Base-by-base conservation (phyloP, 2,888 invertebrate genomes). In the Hedychridium roseum region DNA sequence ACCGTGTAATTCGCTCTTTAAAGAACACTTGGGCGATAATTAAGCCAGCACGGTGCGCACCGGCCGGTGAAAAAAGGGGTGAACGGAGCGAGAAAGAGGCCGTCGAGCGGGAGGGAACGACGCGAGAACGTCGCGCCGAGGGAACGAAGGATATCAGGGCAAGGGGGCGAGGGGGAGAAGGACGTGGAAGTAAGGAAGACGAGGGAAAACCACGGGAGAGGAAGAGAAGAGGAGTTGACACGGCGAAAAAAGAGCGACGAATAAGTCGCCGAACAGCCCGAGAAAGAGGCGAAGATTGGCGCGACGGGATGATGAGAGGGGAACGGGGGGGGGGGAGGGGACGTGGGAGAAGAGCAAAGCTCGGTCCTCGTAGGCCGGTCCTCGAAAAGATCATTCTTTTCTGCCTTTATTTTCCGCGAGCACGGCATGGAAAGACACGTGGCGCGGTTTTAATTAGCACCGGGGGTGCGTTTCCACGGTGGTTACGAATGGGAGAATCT, bases 1-100 rank as follows among this genome's bases (percentile, higher is more conserved):
- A 74, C 74, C 74, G 74, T 74, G 73, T 78, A 78, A 78, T 78
- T 78, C 70, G 74, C 76, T 76, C 76, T 78, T 77, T 76, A 76
- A 74, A 78, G 75, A 76, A 77, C 75, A 73, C 73, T 73, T 70
- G 73, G 69, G 68, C 73, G 72, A 70, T 73, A 73, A 73, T 73
- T 73, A 73, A 70, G 69, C 71, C 58, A 63, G 61, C 62, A 54
- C 62, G 60, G 65, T 60, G 61, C 38, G 54, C 26, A 36, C 35
- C 5, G n/a, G 31, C 14, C 5, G 31, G 31, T 5, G n/a, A 31
- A 6, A 6, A 23, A 12, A 31, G 31, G 44, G 36, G 47, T 30
- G 9, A 23, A 40, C 27, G 37, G 38, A 27, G 21, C 21, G 38
- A 26, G 43, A 49, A 37, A n/a, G n/a, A n/a, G 35, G 11, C 5